A percentile compares a stretch with the other conserved stretches of the same genome.
These are phyloP conservation scores for Dascyllus trimaculatus DNA, from an alignment of 2,113 vertebrate species.

Conservation along the genomic window DNA sequence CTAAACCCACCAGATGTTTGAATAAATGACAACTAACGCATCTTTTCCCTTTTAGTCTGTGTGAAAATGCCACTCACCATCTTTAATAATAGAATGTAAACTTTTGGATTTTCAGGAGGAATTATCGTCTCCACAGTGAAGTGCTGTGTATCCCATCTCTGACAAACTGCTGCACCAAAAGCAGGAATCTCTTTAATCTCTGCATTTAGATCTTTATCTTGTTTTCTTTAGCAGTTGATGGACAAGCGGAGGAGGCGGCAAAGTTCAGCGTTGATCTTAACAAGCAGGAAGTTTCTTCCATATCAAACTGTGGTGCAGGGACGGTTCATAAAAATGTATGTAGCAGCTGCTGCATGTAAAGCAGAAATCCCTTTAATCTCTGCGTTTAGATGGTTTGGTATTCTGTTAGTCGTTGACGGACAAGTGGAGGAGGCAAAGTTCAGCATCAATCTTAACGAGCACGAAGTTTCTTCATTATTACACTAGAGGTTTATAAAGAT, in stretches of 20 bases:
- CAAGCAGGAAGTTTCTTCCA: not conserved
- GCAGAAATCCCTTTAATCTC: constrained; percentile 14
- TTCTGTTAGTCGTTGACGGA: not conserved
- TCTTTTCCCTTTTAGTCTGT: too few relatives aligned
- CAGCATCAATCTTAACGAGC: not conserved
- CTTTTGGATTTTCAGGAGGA: not conserved
- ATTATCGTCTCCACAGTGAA: not conserved
- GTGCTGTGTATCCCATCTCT: not conserved
- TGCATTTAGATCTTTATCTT: not conserved
- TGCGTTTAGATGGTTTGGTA: not conserved
- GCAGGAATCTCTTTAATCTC: constrained; percentile 14
- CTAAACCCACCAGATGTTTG: too few relatives aligned
- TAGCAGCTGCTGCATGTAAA: too few relatives aligned
- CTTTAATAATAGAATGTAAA: not conserved
- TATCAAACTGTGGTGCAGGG: too few relatives aligned
- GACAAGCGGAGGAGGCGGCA: not conserved
- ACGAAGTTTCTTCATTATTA: not conserved
- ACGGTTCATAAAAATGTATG: too few relatives aligned
- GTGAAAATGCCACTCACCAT: not conserved
- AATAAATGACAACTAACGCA: too few relatives aligned
- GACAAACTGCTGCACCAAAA: too few relatives aligned
- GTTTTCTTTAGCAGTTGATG: not conserved
- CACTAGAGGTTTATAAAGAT: too few relatives aligned
- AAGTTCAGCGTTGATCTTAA: not conserved
- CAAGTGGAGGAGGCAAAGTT: not conserved